A percentile compares a stretch with the other conserved stretches of the same genome.
Evolutionary conservation across 2,888 invertebrate genomes (phyloP).

Genomic region (Cephus rjabovi): DNA sequence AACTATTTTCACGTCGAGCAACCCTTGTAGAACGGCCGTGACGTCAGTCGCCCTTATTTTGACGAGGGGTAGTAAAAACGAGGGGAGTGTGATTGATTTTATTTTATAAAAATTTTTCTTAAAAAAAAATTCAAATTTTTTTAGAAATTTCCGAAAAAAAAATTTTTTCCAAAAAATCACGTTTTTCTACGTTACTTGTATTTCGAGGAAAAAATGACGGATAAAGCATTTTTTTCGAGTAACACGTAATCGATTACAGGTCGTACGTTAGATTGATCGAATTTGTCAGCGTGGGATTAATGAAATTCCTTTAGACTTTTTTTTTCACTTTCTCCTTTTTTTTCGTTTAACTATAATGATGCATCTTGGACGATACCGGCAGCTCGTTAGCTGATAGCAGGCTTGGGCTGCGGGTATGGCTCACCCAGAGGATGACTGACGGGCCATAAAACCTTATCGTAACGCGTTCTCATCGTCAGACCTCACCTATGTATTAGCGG

Average conservation of each 20-base stretch:
- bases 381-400: constrained; percentile 17
- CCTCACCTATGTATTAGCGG: not conserved
- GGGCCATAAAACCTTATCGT: constrained; percentile 61
- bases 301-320: not conserved
- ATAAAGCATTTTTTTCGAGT: not conserved
- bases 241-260: not conserved
- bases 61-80: not conserved
- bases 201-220: not conserved
- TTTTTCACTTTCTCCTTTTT: not conserved
- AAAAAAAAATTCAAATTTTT: not conserved
- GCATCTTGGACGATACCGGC: not conserved
- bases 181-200: too few relatives aligned
- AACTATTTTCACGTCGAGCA: constrained; percentile 42
- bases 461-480: constrained; percentile 33
- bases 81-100: constrained; percentile 19
- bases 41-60: not conserved
- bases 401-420: constrained; percentile 1
- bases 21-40: not conserved
- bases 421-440: constrained; percentile 50
- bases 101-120: constrained; percentile 58
- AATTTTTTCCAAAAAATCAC: too few relatives aligned
- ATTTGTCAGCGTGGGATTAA: not conserved
- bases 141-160: too few relatives aligned
- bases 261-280: not conserved
- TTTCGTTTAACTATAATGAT: not conserved